phyloP scores from a whole-genome alignment of 2,888 invertebrate genomes.

The Campoplex capitator region DNA sequence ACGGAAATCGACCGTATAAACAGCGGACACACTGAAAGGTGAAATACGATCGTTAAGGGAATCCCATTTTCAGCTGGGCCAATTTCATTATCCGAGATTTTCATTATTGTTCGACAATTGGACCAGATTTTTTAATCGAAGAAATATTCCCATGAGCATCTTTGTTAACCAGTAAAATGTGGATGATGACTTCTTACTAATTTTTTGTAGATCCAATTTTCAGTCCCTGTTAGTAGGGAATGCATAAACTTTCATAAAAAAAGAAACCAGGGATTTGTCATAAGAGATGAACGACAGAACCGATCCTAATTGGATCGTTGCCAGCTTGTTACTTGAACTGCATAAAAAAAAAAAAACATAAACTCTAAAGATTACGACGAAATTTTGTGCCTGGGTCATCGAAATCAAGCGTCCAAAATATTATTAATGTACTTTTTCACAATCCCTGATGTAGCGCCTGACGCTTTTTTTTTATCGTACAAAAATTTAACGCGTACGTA shows the following conservation, averaged over 20 bases:
- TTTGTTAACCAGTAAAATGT: background rate
- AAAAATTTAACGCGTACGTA: background rate
- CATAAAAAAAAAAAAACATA: background rate
- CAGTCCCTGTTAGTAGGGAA: background rate
- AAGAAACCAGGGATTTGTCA: background rate
- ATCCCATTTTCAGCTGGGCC: background rate
- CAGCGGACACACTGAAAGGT: slow-evolving; percentile 72
- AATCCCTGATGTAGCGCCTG: background rate
- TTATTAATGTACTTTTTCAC: slow-evolving; percentile 2
- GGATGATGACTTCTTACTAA: background rate
- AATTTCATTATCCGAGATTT: background rate
- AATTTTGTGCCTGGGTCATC: background rate
- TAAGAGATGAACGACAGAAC: background rate
- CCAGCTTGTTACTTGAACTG: background rate
- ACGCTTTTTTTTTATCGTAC: background rate
- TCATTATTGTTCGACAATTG: background rate
- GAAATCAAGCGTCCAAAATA: background rate
- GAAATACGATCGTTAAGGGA: background rate
- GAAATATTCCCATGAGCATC: background rate
- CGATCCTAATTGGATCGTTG: background rate
- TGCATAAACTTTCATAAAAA: background rate
- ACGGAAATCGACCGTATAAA: slow-evolving; percentile 74
- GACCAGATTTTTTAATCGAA: background rate
- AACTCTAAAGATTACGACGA: background rate
- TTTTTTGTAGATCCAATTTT: too few relatives aligned